Conservation (phyloP, 2,113 vertebrate genomes). For the Sisor rabdophorus region DNA sequence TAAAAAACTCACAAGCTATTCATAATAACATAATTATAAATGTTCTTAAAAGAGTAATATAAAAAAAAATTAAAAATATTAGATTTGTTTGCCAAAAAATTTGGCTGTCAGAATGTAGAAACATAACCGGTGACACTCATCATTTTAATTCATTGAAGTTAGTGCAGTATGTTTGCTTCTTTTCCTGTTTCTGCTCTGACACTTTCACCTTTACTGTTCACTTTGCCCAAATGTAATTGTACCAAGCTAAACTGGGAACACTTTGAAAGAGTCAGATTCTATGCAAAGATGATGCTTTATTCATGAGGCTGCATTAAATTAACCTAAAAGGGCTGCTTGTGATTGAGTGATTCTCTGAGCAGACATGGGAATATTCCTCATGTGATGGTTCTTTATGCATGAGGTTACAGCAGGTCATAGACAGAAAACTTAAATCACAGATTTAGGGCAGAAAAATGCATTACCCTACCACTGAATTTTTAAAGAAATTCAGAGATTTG, state of each 20-base stretch:
- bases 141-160: not conserved
- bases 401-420: slow-evolving; percentile 16
- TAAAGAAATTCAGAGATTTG: not conserved
- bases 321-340: slow-evolving; percentile 22
- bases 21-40: no score
- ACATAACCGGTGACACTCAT: not conserved
- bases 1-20: not conserved
- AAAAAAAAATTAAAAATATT: no score
- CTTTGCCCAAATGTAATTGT: slow-evolving; percentile 19
- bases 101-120: not conserved
- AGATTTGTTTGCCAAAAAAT: no score
- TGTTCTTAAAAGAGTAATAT: no score
- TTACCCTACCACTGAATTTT: slow-evolving; percentile 1
- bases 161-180: not conserved
- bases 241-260: slow-evolving; percentile 11
- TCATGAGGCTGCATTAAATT: slow-evolving; percentile 31
- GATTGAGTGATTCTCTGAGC: slow-evolving; percentile 25
- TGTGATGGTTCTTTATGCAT: slow-evolving; percentile 29
- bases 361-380: slow-evolving; percentile 18
- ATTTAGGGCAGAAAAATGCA: slow-evolving; percentile 13
- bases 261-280: slow-evolving; percentile 24
- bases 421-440: slow-evolving; percentile 21
- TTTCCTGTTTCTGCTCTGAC: not conserved
- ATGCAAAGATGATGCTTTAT: slow-evolving; percentile 32
- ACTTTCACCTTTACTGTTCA: not conserved